A percentile compares a stretch with the other conserved stretches of the same genome.
Evolutionary conservation across 2,113 vertebrate genomes (phyloP).

Genomic region (Cynopterus brachyotis): DNA sequence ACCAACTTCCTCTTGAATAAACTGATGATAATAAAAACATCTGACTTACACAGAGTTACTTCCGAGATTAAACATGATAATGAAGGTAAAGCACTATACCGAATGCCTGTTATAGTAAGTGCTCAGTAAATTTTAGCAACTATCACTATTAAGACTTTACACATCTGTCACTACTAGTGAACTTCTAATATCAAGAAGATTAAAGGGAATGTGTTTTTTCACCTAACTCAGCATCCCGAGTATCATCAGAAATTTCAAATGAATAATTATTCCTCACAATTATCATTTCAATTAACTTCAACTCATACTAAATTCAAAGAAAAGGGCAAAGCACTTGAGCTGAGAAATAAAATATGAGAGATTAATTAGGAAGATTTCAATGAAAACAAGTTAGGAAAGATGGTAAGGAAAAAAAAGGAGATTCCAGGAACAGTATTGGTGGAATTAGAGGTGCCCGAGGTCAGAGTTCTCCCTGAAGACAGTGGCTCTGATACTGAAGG

Average conservation of each 20-base stretch:
- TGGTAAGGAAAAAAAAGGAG: neutral
- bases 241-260: neutral
- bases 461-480: neutral
- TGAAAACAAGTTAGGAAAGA: neutral
- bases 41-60: neutral
- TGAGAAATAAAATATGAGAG: neutral
- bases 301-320: slow-evolving; percentile 15
- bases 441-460: neutral
- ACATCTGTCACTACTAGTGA: neutral
- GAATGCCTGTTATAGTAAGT: neutral
- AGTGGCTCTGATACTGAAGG: too few relatives aligned
- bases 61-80: neutral
- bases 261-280: neutral
- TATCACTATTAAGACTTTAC: neutral
- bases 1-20: neutral
- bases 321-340: neutral
- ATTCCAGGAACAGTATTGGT: neutral
- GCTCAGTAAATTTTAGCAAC: neutral
- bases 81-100: neutral
- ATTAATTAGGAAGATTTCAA: neutral
- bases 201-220: neutral
- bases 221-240: neutral
- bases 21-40: neutral
- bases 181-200: neutral
- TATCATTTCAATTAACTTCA: slow-evolving; percentile 37